Conservation (phyloP, 2,113 vertebrate species). For the Amphiprion percula region DNA sequence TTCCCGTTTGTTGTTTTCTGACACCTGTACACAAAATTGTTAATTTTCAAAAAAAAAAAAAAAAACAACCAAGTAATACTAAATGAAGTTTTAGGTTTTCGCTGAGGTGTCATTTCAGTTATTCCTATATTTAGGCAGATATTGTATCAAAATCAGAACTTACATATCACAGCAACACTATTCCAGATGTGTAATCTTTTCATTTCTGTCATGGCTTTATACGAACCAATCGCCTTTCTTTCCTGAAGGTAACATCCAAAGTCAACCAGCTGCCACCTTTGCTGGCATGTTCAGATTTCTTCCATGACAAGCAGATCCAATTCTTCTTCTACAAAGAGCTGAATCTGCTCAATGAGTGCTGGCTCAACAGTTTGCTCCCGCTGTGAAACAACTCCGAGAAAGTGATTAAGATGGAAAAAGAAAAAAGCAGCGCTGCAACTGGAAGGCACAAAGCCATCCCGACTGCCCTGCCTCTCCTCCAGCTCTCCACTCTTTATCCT, state of each 20-base stretch:
- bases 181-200: not conserved
- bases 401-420: constrained; percentile 29
- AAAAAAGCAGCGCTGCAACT: constrained; percentile 35
- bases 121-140: no score
- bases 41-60: no score
- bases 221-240: not conserved
- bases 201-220: not conserved
- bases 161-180: no score
- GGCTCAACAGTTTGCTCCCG: constrained; percentile 4
- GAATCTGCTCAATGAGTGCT: not conserved
- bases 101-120: no score
- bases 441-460: constrained; percentile 48
- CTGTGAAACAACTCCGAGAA: constrained; percentile 37
- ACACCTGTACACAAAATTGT: no score
- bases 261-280: not conserved
- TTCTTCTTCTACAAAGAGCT: not conserved
- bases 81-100: no score
- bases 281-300: not conserved
- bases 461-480: constrained; percentile 46
- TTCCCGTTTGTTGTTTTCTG: no score
- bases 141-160: no score
- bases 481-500: constrained; percentile 53
- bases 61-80: no score
- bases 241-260: constrained; percentile 8
- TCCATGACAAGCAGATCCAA: not conserved